These are phyloP conservation scores for Anguilla anguilla DNA, from an alignment of 2,797 vertebrate genomes.

Conservation along the genomic window DNA sequence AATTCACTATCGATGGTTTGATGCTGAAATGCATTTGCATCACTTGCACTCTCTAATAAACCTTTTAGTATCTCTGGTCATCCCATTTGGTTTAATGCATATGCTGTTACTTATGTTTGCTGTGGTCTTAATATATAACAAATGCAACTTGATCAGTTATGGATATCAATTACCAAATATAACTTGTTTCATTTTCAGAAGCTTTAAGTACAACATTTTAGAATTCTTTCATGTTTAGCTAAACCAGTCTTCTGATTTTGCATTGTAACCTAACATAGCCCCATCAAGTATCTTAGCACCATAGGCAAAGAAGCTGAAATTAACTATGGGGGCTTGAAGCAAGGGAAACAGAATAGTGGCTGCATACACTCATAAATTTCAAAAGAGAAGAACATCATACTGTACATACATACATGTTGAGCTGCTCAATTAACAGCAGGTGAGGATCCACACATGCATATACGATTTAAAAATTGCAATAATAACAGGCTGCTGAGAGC, in stretches of 20 bases:
- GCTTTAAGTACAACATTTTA: not conserved
- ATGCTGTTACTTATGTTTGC: not conserved
- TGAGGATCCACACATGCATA: not conserved
- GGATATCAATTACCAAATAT: not conserved
- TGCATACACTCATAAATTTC: not conserved
- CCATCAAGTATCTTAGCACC: not conserved
- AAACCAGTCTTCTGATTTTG: not conserved
- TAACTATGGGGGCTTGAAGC: not conserved
- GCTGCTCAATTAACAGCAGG: not conserved
- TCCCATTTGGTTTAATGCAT: not conserved
- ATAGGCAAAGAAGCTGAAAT: not conserved
- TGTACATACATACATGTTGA: not conserved
- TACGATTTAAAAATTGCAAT: not conserved
- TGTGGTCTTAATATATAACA: not conserved
- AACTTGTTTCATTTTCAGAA: not conserved
- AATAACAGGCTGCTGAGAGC: not conserved
- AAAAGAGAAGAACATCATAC: not conserved
- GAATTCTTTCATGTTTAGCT: not conserved
- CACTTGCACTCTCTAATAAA: not conserved
- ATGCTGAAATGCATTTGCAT: not conserved
- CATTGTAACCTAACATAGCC: not conserved
- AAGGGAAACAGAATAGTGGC: not conserved
- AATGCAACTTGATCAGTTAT: not conserved
- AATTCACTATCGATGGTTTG: constrained; percentile 29
- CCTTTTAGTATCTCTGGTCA: not conserved